Percentiles rank a stretch among this genome's conserved stretches.
These are phyloP conservation scores for Novumbra hubbsi DNA, from an alignment of 2,797 vertebrate genomes.

Conservation along the genomic window DNA sequence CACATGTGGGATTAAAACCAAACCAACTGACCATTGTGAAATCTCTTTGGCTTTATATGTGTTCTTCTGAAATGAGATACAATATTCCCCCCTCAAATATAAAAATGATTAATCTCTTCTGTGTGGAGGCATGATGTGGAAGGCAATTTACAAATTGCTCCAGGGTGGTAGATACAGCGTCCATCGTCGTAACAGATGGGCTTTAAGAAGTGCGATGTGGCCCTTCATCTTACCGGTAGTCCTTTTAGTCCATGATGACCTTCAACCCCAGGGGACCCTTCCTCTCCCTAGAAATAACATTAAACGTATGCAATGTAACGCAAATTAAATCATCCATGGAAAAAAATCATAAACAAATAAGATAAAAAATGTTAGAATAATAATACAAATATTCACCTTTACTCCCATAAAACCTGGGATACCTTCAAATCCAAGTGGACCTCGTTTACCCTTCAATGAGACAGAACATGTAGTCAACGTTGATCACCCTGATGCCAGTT, in stretches of 20 bases:
- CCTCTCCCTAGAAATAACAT: conserved; percentile 64
- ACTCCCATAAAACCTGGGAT: conserved; percentile 78
- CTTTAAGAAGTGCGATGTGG: conserved; percentile 8
- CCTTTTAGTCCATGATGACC: conserved; percentile 64
- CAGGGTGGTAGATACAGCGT: conserved; percentile 26
- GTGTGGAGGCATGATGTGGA: conserved; percentile 32
- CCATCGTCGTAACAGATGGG: conserved; percentile 17
- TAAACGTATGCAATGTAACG: conserved; percentile 12
- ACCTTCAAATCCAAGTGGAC: conserved; percentile 70
- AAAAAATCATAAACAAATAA: conserved; percentile 1
- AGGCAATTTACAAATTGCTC: conserved; percentile 28
- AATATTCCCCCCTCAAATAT: conserved; percentile 44
- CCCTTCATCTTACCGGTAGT: conserved; percentile 66
- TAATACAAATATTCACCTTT: conserved; percentile 68
- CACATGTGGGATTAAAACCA: not conserved
- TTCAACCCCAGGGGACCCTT: conserved; percentile 58
- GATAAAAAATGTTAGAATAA: not conserved
- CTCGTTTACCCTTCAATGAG: conserved; percentile 66
- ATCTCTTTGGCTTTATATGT: not conserved
- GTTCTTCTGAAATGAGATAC: not conserved
- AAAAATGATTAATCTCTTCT: conserved; percentile 49
- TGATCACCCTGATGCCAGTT: conserved; percentile 13
- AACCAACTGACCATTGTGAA: not conserved
- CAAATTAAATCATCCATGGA: not conserved
- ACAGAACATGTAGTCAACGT: conserved; percentile 40